A percentile compares a stretch with the other conserved stretches of the same genome.
phyloP scores from a whole-genome alignment of 2,113 vertebrate genomes.

The Chaenogobius annularis region DNA sequence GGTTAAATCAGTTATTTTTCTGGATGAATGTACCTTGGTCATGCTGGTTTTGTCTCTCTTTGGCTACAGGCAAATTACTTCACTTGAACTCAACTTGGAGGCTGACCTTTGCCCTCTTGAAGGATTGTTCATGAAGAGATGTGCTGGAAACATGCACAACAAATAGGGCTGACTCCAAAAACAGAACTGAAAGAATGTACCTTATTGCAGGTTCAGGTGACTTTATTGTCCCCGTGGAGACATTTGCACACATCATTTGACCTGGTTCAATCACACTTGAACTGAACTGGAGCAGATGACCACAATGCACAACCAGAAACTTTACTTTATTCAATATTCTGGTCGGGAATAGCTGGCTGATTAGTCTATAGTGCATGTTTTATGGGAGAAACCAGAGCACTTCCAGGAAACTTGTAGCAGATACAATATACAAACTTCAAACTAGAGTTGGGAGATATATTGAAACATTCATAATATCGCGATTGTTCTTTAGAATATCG shows the following conservation, averaged over 20 bases:
- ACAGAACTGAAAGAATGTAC: not conserved
- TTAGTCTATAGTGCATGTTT: too few relatives aligned
- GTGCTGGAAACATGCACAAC: constrained; percentile 26
- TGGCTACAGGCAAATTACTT: constrained; percentile 30
- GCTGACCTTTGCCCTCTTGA: constrained; percentile 47
- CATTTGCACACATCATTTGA: not conserved
- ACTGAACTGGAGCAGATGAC: not conserved
- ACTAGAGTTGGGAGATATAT: too few relatives aligned
- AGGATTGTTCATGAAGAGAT: constrained; percentile 33
- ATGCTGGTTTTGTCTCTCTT: constrained; percentile 29
- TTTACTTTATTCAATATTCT: not conserved
- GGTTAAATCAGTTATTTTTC: constrained; percentile 49
- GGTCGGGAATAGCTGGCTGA: not conserved
- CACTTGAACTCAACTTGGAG: constrained; percentile 42
- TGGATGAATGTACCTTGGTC: constrained; percentile 42
- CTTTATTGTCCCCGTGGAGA: not conserved
- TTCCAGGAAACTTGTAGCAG: too few relatives aligned
- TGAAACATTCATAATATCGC: too few relatives aligned
- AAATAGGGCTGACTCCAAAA: not conserved
- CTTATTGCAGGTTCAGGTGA: not conserved
- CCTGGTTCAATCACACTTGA: not conserved
- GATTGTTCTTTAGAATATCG: too few relatives aligned
- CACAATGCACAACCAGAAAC: not conserved
- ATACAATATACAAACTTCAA: too few relatives aligned
- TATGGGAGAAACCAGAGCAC: too few relatives aligned